Base-by-base conservation (phyloP, 2,797 vertebrate genomes). In the Alectoris magna region DNA sequence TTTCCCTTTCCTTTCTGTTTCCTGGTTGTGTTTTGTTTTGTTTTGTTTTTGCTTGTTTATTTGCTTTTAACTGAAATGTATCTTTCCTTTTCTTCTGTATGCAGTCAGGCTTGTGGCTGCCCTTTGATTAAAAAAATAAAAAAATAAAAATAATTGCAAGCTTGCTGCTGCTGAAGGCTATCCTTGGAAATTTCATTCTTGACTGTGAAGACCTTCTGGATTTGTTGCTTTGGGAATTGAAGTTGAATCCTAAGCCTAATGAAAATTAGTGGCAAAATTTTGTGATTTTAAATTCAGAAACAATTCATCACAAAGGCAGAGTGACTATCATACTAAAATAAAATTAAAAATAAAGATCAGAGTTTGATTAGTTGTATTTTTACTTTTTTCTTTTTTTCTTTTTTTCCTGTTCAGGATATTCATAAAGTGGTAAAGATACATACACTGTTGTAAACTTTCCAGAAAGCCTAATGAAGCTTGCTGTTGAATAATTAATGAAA, bases 401-500 rank as follows among this genome's bases (percentile, higher is more conserved):
- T 34, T 34, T 34, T 34, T 34, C 34, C 19, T 8, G 31, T 18
- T 19, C 2, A 39, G 23, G 13, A n/a, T 27, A 55, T 71, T 31
- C 48, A 41, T 82, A 66, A 74, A 66, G 78, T 74, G 48, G 46
- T 34, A 31, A 80, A 48, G 19, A 27, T 14, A 58, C 39, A 18
- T 11, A 69, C 12, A 18, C 9, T 39, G 14, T 10, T 44, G 23
- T 80, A 39, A 59, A 38, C 38, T 59, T 92, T 39, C 34, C 9
- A 39, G 49, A 76, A 82, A 43, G 16, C 51, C 27, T 84, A 68
- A 77, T 44, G 46, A 63, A 87, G 10, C n/a, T 91, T 89, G 12
- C 18, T 85, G 11, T 67, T 71, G 64, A 89, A 87, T 80, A 93
- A 85, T 85, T 83, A 83, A 64, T 80, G 53, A 85, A 46, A 91